phyloP scores from a whole-genome alignment of 2,888 invertebrate species.

The Cheilosia grossa region DNA sequence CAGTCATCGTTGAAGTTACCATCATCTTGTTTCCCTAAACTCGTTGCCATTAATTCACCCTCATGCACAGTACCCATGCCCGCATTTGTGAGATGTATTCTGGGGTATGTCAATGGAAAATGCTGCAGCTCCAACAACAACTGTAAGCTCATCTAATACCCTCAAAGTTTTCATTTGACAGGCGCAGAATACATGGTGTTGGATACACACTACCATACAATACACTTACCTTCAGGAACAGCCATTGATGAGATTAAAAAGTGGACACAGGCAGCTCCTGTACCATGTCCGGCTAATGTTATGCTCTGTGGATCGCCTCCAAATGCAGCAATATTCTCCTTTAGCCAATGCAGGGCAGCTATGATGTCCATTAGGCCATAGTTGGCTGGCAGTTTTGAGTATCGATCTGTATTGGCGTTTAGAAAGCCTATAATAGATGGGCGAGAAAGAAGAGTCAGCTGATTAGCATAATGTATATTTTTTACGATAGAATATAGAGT shows the following conservation, averaged over 20 bases:
- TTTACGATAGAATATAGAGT: neutral
- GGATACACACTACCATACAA: neutral
- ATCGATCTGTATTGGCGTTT: constrained; percentile 94
- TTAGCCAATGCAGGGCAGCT: constrained; percentile 97
- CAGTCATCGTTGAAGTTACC: neutral
- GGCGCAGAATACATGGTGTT: neutral
- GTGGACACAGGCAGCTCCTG: constrained; percentile 97
- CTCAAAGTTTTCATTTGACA: constrained; percentile 32
- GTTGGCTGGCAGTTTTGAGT: constrained; percentile 94
- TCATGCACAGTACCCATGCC: constrained; percentile 12
- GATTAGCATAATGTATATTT: constrained; percentile 32
- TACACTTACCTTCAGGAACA: constrained; percentile 92
- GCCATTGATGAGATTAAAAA: constrained; percentile 97
- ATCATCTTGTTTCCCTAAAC: constrained; percentile 1
- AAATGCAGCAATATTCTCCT: constrained; percentile 96
- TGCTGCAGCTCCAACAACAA: constrained; percentile 36
- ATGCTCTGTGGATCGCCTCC: constrained; percentile 97
- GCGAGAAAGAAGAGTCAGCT: neutral
- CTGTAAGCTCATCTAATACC: constrained; percentile 45
- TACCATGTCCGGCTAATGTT: constrained; percentile 97
- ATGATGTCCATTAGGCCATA: constrained; percentile 99
- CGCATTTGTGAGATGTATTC: constrained; percentile 41
- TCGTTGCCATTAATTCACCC: constrained; percentile 33
- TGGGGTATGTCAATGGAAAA: constrained; percentile 59
- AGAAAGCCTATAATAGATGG: constrained; percentile 89